Base-by-base conservation (phyloP, 2,113 vertebrate genomes). In the Malaclemys terrapin region DNA sequence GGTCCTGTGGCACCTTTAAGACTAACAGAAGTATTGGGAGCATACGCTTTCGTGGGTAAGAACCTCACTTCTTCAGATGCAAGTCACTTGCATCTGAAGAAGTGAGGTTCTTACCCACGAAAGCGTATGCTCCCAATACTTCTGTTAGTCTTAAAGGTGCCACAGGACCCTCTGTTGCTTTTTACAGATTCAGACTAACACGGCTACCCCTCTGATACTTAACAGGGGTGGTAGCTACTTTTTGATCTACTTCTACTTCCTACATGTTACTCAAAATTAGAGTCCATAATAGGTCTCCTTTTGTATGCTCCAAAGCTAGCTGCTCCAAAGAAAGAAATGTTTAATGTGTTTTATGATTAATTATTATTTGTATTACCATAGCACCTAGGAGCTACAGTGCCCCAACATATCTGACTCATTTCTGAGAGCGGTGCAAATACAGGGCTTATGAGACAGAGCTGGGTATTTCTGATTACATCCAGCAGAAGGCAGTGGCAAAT, bases 181-280 rank as follows among this genome's bases (percentile, higher is more conserved):
- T 42, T 42, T 42, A 42, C 42, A 42, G 42, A 42, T 42, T 42
- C 42, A 42, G 42, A 42, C 42, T 42, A 42, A 42, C 42, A 42
- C 42, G 42, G 42, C 42, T 42, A 42, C 42, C 42, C 42, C 42
- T 42, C 42, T 42, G 42, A 42, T 42, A 42, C 87, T 31, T 50
- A 56, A 57, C 42, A 88, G 29, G 62, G 16, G 53, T 91, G 69
- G 27, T 79, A 0, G 0, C 45, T 50, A 13, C 2, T 86, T 88
- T 93, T 76, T 84, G 8, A 25, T 62, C 82, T 92, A 65, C 24
- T 94, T 89, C 91, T 89, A 87, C 72, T 25, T 95, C 87, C 91
- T 88, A 83, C 53, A 80, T 59, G 65, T 57, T 35, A 69, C 12
- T 52, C 6, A 19, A 91, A 86, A 10, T 8, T 19, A 85, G 89